phyloP scores from a whole-genome alignment of 2,888 invertebrate species.

The Coleophora flavipennella region DNA sequence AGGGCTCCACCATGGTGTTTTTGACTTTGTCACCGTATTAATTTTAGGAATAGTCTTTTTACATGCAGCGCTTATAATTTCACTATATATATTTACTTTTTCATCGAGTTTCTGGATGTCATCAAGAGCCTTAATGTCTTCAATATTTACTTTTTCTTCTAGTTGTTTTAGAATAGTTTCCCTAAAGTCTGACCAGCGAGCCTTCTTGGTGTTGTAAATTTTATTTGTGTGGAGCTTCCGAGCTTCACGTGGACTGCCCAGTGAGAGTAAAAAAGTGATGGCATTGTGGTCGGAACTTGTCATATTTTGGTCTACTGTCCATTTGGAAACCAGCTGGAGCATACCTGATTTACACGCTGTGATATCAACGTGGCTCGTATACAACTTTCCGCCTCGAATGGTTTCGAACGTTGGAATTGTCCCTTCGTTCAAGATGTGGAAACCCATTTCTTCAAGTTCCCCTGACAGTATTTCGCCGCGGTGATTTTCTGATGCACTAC shows the following conservation, averaged over 20 bases:
- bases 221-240: background rate
- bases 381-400: slow-evolving; percentile 7
- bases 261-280: background rate
- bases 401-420: slow-evolving; percentile 19
- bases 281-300: background rate
- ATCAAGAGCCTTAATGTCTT: too few species aligned
- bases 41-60: background rate
- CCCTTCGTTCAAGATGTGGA: slow-evolving; percentile 19
- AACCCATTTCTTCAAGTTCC: slow-evolving; percentile 7
- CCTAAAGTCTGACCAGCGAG: too few species aligned
- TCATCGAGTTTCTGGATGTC: background rate
- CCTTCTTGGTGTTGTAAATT: background rate
- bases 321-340: slow-evolving; percentile 1
- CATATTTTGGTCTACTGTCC: too few species aligned
- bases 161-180: too few species aligned
- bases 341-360: slow-evolving; percentile 15
- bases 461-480: slow-evolving; percentile 11
- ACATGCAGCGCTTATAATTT: background rate
- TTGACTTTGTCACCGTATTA: background rate
- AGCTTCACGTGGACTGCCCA: background rate
- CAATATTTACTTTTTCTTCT: too few species aligned
- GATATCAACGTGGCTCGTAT: slow-evolving; percentile 17
- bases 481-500: slow-evolving; percentile 4
- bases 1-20: background rate
- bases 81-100: background rate